Evolutionary conservation across 2,797 vertebrate species (phyloP).

Genomic region (Pseudomugil gertrudae): DNA sequence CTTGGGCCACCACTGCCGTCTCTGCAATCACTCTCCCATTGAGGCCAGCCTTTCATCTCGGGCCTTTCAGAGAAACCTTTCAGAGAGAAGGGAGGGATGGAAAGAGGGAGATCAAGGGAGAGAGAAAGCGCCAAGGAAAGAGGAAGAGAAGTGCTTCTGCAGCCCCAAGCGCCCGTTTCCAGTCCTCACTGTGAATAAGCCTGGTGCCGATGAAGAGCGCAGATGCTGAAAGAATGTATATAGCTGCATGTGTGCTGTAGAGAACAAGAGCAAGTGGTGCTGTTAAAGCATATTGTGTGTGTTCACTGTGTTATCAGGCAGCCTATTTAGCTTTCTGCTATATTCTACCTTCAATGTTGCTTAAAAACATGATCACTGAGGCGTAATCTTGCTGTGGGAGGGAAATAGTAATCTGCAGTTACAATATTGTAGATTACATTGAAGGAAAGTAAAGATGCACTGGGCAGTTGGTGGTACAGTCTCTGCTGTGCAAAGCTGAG

Average conservation of each 20-base stretch:
- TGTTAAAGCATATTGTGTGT: conserved; percentile 57
- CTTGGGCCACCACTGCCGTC: conserved; percentile 63
- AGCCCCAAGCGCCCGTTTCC: conserved; percentile 70
- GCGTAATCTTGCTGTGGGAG: conserved; percentile 48
- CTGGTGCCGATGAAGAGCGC: conserved; percentile 66
- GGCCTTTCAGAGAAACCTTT: conserved; percentile 77
- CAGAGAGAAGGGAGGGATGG: conserved; percentile 60
- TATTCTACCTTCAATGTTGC: conserved; percentile 27
- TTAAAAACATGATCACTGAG: conserved; percentile 49
- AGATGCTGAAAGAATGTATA: conserved; percentile 68
- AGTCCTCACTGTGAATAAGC: conserved; percentile 66
- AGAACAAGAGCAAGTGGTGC: conserved; percentile 30
- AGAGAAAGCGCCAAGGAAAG: conserved; percentile 41
- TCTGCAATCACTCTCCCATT: conserved; percentile 74
- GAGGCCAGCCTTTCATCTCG: conserved; percentile 76
- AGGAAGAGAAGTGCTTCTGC: conserved; percentile 74
- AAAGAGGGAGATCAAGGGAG: conserved; percentile 54
- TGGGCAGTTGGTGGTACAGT: conserved; percentile 24
- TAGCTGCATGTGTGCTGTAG: conserved; percentile 23
- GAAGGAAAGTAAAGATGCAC: conserved; percentile 26
- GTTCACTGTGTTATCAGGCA: conserved; percentile 46
- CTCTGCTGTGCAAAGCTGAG: conserved; percentile 27
- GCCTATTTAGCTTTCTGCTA: conserved; percentile 36
- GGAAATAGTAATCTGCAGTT: conserved; percentile 14
- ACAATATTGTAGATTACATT: conserved; percentile 33